Percentiles rank a stretch among this genome's conserved stretches.
These are phyloP conservation scores for Knipowitschia caucasica DNA, from an alignment of 2,797 vertebrate genomes.

Conservation along the genomic window DNA sequence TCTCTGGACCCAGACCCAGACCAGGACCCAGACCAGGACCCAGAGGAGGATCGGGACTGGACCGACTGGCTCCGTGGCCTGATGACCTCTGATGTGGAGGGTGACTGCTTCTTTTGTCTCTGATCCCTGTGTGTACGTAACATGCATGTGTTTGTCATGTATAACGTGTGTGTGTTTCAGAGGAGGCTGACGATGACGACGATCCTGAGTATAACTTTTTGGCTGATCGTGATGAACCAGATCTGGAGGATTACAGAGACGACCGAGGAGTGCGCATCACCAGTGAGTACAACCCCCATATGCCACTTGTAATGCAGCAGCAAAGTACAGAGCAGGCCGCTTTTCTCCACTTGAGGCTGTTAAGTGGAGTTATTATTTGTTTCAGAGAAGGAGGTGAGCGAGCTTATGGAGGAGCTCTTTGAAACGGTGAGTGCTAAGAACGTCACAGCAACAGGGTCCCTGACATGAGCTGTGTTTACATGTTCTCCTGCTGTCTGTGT, in stretches of 20 bases:
- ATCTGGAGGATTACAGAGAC: slow-evolving; percentile 92
- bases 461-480: too few relatives aligned
- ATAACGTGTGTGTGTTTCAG: slow-evolving; percentile 29
- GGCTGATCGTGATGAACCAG: slow-evolving; percentile 90
- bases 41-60: slow-evolving; percentile 87
- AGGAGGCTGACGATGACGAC: slow-evolving; percentile 93
- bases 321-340: too few relatives aligned
- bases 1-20: background rate
- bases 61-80: slow-evolving; percentile 90
- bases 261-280: slow-evolving; percentile 95
- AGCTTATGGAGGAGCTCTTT: slow-evolving; percentile 96
- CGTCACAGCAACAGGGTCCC: too few relatives aligned
- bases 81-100: slow-evolving; percentile 86
- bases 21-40: background rate
- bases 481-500: too few relatives aligned
- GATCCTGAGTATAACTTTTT: slow-evolving; percentile 97
- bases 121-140: background rate
- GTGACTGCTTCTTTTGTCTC: slow-evolving; percentile 49
- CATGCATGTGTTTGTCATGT: slow-evolving; percentile 59
- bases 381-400: slow-evolving; percentile 93
- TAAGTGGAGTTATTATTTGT: slow-evolving; percentile 8
- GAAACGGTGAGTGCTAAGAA: slow-evolving; percentile 82
- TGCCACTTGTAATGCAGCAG: too few relatives aligned
- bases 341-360: too few relatives aligned
- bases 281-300: slow-evolving; percentile 79